Conservation (phyloP, 1,140 invertebrate genomes). For the Trichomalopsis sarcophagae region DNA sequence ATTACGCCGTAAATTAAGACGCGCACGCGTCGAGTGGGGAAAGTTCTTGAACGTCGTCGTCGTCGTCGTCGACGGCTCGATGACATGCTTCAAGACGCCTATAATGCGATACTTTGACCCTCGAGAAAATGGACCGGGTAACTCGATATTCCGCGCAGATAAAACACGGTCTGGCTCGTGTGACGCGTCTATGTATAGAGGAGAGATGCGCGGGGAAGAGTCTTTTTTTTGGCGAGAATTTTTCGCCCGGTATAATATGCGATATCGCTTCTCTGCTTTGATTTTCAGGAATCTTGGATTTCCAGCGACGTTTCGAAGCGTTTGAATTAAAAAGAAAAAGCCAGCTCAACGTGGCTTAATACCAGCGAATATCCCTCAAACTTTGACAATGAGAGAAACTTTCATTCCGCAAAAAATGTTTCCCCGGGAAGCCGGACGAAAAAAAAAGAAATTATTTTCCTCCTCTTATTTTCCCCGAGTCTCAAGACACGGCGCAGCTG, state of each 20-base stretch:
- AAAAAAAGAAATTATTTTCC: constrained; percentile 28
- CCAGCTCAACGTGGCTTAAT: background rate
- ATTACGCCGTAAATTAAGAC: constrained; percentile 40
- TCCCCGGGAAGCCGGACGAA: background rate
- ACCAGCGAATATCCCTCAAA: background rate
- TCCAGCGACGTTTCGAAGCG: too few species aligned
- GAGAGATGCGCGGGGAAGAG: too few species aligned
- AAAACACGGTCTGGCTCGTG: background rate
- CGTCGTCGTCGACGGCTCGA: background rate
- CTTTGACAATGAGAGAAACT: background rate
- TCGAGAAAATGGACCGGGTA: constrained; percentile 1
- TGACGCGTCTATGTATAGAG: too few species aligned
- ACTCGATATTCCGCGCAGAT: constrained; percentile 11
- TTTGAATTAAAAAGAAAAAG: background rate
- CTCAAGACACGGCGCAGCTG: background rate
- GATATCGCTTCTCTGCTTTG: too few species aligned
- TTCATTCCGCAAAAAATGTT: background rate
- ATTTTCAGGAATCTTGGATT: too few species aligned
- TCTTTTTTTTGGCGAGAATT: background rate
- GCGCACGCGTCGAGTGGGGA: background rate
- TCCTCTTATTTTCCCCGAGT: background rate
- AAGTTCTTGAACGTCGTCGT: background rate
- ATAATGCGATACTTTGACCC: constrained; percentile 35
- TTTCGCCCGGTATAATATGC: too few species aligned
- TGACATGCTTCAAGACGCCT: background rate